Evolutionary conservation across 2,113 vertebrate genomes (phyloP), one percentile per base, ranked within the genome.

Genomic region (Bettongia penicillata): DNA sequence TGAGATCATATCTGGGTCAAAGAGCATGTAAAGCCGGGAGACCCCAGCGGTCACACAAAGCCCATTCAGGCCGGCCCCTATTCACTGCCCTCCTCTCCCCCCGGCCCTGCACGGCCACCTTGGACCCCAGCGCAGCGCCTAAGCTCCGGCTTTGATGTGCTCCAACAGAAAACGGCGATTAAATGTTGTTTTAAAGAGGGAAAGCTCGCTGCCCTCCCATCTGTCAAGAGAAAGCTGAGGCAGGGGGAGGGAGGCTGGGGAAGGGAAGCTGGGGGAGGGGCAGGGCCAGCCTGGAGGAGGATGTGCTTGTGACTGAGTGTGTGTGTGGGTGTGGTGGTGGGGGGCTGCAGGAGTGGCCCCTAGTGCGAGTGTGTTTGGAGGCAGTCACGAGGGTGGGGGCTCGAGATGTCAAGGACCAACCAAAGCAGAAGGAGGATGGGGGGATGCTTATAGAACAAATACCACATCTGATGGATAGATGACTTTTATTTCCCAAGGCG

Each of bases 1-100:
- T 98, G 98, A 99, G 98, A 99, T 99, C 98, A 99, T 99, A 99
- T 99, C 98, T 99, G 99, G 99, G 98, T 99, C 99, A 99, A 98
- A 99, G 98, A 99, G 98, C 98, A 98, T 94, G 97, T 97, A 98
- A 98, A 98, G 99, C 98, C 97, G 98, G 98, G 98, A 93, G 97
- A 98, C 98, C 98, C 98, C 91, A 57, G 97, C 97, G 95, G 95
- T 93, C 97, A 97, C 98, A 99, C 99, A 99, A 99, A 98, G 97
- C 97, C 98, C 97, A 98, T 99, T 99, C 98, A 99, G 95, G 90
- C 92, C 92, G 26, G 96, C 90, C 94, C 90, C 98, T 97, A 98
- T 98, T 98, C 98, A 99, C 94, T 91, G 53, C 84, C 93, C 95
- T 96, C 98, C 97, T 98, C 97, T 98, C 98, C 97, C 96, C 96